Evolutionary conservation across 2,113 vertebrate genomes (phyloP).

Genomic region (Ochotona curzoniae): DNA sequence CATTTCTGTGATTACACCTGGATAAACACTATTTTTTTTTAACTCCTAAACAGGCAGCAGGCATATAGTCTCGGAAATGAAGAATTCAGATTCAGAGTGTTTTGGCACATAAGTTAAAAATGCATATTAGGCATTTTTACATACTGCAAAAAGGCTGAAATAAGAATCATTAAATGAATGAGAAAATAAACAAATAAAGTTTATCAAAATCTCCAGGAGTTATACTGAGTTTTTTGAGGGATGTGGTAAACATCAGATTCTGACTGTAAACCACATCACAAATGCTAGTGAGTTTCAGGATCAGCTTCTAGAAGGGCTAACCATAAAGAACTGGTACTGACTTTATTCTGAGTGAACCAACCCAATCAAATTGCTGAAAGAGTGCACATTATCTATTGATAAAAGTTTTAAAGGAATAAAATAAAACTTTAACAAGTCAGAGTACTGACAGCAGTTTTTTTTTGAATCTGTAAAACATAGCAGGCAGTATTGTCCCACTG

Average conservation of each 20-base stretch:
- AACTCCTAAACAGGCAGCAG: too few species aligned
- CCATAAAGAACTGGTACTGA: slow-evolving; percentile 48
- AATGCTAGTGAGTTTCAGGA: slow-evolving; percentile 28
- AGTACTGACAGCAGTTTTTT: slow-evolving; percentile 30
- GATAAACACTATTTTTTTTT: neutral
- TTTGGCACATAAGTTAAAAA: neutral
- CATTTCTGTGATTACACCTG: neutral
- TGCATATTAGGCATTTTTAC: neutral
- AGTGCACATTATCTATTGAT: slow-evolving; percentile 73
- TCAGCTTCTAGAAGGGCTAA: slow-evolving; percentile 16
- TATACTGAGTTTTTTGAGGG: neutral
- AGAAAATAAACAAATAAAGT: neutral
- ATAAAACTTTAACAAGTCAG: slow-evolving; percentile 59
- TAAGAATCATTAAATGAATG: neutral
- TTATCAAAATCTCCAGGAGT: slow-evolving; percentile 28
- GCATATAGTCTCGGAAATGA: neutral
- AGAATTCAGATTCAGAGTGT: neutral
- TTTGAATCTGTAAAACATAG: slow-evolving; percentile 44
- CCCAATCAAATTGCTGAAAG: slow-evolving; percentile 73
- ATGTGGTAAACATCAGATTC: neutral
- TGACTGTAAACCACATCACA: slow-evolving; percentile 23
- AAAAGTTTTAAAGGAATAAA: slow-evolving; percentile 64
- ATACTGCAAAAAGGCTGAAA: neutral
- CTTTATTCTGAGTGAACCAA: slow-evolving; percentile 47
- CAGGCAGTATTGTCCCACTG: neutral